These are phyloP conservation scores for Nannoperca australis DNA, from an alignment of 2,797 vertebrate species.

Conservation along the genomic window DNA sequence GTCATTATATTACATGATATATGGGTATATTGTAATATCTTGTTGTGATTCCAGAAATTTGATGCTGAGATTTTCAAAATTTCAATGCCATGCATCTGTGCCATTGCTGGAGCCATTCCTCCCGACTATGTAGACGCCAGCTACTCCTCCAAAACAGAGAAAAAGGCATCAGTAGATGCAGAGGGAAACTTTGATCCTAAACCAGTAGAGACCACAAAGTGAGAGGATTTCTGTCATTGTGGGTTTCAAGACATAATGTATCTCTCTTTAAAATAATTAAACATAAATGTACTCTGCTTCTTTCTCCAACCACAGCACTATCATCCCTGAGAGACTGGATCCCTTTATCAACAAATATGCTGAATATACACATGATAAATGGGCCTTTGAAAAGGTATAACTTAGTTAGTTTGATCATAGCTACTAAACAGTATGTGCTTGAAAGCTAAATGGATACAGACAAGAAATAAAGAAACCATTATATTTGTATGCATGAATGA, in stretches of 20 bases:
- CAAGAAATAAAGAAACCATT: background rate
- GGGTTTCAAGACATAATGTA: background rate
- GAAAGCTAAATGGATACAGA: background rate
- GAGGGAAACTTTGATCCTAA: slow-evolving; percentile 98
- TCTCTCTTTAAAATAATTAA: background rate
- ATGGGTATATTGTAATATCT: slow-evolving; percentile 1
- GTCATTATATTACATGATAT: background rate
- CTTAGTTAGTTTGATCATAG: background rate
- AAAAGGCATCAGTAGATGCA: slow-evolving; percentile 95
- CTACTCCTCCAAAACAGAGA: slow-evolving; percentile 95
- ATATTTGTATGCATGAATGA: background rate
- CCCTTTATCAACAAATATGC: slow-evolving; percentile 94
- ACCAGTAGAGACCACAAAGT: slow-evolving; percentile 96
- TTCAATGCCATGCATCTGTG: slow-evolving; percentile 94
- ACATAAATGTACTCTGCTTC: slow-evolving; percentile 17
- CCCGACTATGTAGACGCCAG: slow-evolving; percentile 96
- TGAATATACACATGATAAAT: slow-evolving; percentile 94
- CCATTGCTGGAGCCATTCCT: slow-evolving; percentile 94
- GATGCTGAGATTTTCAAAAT: slow-evolving; percentile 95
- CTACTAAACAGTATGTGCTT: background rate
- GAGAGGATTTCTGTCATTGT: slow-evolving; percentile 58
- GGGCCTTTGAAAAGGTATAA: slow-evolving; percentile 95
- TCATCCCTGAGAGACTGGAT: slow-evolving; percentile 94
- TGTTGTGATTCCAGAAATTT: slow-evolving; percentile 87
- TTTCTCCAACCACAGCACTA: slow-evolving; percentile 84